Evolutionary conservation across 2,888 invertebrate species (phyloP).

Genomic region (Agrochola lota): DNA sequence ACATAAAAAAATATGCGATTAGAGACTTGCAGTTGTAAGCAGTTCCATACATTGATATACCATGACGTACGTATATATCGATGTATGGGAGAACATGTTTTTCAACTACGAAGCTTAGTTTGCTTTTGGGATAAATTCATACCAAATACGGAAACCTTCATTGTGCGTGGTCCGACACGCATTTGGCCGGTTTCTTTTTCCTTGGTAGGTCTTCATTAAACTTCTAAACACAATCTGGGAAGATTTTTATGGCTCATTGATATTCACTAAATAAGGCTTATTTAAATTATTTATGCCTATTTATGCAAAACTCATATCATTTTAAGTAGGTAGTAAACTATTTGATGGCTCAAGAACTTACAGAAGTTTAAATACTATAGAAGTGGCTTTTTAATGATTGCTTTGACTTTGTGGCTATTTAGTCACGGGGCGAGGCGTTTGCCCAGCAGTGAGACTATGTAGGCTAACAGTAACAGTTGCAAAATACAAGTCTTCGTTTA

Average conservation of each 20-base stretch:
- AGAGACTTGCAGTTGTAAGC: too few relatives aligned
- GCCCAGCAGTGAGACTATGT: neutral
- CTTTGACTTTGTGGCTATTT: neutral
- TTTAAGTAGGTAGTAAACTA: constrained; percentile 19
- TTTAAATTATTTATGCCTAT: constrained; percentile 45
- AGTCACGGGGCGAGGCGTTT: neutral
- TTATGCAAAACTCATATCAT: constrained; percentile 33
- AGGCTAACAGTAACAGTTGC: neutral
- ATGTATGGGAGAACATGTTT: too few relatives aligned
- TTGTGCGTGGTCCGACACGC: too few relatives aligned
- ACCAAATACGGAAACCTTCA: too few relatives aligned
- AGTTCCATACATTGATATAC: too few relatives aligned
- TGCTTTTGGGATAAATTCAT: too few relatives aligned
- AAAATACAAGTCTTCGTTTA: neutral
- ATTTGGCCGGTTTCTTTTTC: neutral
- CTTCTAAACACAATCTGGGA: constrained; percentile 14
- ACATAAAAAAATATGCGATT: too few relatives aligned
- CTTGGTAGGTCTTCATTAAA: constrained; percentile 46
- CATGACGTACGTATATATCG: too few relatives aligned
- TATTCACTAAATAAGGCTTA: constrained; percentile 44
- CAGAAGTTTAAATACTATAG: constrained; percentile 24
- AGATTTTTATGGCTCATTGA: constrained; percentile 35
- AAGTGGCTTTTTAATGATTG: neutral
- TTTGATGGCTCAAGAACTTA: constrained; percentile 19
- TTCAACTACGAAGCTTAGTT: too few relatives aligned